Base-by-base conservation (phyloP, 2,888 invertebrate species). In the Callyntrura guangdongensis region DNA sequence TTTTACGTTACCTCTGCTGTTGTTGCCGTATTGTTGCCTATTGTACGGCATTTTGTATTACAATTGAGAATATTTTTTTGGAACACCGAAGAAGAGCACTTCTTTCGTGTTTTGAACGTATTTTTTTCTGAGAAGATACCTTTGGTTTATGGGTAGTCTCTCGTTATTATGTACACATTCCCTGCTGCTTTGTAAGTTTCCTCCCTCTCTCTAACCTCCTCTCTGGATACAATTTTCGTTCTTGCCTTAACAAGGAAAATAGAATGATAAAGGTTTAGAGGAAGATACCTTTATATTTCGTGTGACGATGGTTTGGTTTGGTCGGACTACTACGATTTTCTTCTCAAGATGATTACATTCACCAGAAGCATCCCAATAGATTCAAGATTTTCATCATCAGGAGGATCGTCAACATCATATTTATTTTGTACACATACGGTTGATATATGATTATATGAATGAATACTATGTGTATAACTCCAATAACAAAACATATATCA, bases 261-360 rank as follows among this genome's bases (percentile, higher is more conserved):
- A 61, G 56, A 77, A 77, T 61, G 81, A 61, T 81, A 61, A 59
- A 59, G 61, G 49, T n/a, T 47, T 14, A n/a, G 47, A 14, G 9
- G 20, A 14, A 25, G 64, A 49, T 1, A 12, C 27, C 17, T 8
- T n/a, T n/a, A n/a, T n/a, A 22, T 25, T 69, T 9, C 20, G 12
- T 11, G 47, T 2, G 20, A 17, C 11, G 25, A 64, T 64, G 22
- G 27, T 27, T 36, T 25, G 36, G 72, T 45, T 36, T n/a, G 12
- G 17, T 36, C 25, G 14, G 64, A 22, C 22, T 36, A 20, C 56
- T 25, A 36, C 36, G 25, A 47, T 56, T 79, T n/a, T n/a, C n/a
- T 61, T 81, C 27, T 87, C 36, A 81, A 87, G 81, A 87, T 81
- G 81, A 87, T 87, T 87, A 67, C 27, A 81, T 81, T 81, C 36